Evolutionary conservation across 2,888 invertebrate species (phyloP).

Genomic region (Pediacus dermestoides): DNA sequence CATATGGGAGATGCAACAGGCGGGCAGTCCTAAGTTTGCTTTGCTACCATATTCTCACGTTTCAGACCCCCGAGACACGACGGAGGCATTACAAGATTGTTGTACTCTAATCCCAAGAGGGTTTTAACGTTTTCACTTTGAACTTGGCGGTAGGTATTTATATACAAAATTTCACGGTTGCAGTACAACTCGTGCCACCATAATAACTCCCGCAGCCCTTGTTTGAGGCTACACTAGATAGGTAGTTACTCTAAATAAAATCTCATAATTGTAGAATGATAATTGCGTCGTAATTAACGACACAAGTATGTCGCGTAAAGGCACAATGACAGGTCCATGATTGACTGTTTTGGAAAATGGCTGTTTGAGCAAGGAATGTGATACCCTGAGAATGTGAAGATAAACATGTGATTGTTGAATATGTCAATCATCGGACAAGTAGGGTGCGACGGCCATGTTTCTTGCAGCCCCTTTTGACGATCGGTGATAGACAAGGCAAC

Average conservation of each 20-base stretch:
- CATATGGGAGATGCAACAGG: constrained; percentile 38
- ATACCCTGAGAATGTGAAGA: constrained; percentile 42
- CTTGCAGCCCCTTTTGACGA: constrained; percentile 43
- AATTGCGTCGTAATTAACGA: constrained; percentile 9
- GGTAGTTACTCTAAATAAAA: too few relatives aligned
- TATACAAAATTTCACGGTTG: constrained; percentile 27
- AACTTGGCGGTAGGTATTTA: constrained; percentile 28
- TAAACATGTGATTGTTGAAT: constrained; percentile 46
- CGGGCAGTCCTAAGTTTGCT: constrained; percentile 40
- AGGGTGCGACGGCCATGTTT: constrained; percentile 46
- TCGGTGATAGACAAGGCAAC: constrained; percentile 41
- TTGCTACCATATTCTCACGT: constrained; percentile 43
- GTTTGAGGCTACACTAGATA: too few relatives aligned
- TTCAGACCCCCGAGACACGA: constrained; percentile 38
- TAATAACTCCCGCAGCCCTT: too few relatives aligned
- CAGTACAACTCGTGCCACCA: too few relatives aligned
- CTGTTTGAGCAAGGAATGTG: constrained; percentile 29
- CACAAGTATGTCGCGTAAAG: constrained; percentile 8
- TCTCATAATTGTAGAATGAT: too few relatives aligned
- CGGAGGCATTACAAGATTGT: constrained; percentile 44
- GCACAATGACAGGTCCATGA: constrained; percentile 28
- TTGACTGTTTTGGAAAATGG: constrained; percentile 33
- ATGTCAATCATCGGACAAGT: constrained; percentile 46
- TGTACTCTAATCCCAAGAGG: constrained; percentile 46
- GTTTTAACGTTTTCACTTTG: constrained; percentile 46